Evolutionary conservation across 1,140 invertebrate genomes (phyloP), one percentile per base, ranked within the genome.

Genomic region (Druon quercuslanigerum): DNA sequence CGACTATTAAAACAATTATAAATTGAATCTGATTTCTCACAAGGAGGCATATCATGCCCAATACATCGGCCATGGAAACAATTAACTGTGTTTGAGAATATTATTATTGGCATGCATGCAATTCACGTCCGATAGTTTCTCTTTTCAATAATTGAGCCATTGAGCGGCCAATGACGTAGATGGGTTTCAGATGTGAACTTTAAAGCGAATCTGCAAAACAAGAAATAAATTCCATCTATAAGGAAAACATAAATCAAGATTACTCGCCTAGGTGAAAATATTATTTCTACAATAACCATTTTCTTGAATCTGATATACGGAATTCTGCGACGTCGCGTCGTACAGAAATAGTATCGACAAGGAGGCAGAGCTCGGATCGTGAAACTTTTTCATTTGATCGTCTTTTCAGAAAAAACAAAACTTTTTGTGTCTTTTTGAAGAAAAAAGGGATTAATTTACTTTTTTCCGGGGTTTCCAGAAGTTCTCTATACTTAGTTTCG

Each of bases 61-160:
- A 66, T 66, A 66, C 14, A 66, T 66, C 57, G 25, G 57, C 16
- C 57, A 66, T 25, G 57, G 57, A 66, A 66, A 66, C 57, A 66
- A 66, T 66, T 66, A 66, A 66, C 57, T 66, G 5, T 8, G 56
- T 33, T 33, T 66, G 57, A 20, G 57, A 66, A 66, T 66, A 66
- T 66, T 66, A 33, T 66, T 66, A 66, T 33, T 66, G 40, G 25
- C 40, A 16, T 66, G 57, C 57, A 66, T 66, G 40, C 57, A 66
- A 66, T 66, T 40, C 57, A 66, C 57, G 20, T 16, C 57, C 20
- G 25, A 66, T 20, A 66, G 40, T 66, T 66, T 66, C 57, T 66
- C 57, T 25, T 66, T 66, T 66, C 57, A 66, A 66, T 66, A 66
- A 66, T 66, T 66, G 57, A 66, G 57, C 25, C 57, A 66, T 66